phyloP scores from a whole-genome alignment of 2,888 invertebrate genomes.

The Patella pellucida region DNA sequence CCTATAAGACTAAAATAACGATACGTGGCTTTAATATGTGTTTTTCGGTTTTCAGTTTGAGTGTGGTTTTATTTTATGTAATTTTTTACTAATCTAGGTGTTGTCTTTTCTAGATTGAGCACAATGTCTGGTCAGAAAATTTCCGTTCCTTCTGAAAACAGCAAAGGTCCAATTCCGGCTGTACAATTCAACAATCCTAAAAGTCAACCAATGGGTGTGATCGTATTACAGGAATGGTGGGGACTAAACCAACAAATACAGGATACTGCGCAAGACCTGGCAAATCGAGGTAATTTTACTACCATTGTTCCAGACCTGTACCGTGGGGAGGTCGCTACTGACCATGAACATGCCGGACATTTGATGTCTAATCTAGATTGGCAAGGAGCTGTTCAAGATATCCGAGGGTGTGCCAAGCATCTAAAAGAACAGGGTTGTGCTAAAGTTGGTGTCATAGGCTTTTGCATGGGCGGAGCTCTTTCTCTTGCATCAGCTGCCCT shows the following conservation, averaged over 20 bases:
- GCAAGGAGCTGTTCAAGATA: constrained; percentile 55
- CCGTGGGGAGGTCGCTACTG: constrained; percentile 50
- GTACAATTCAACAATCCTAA: constrained; percentile 1
- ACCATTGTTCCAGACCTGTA: constrained; percentile 55
- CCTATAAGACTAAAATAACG: too few relatives aligned
- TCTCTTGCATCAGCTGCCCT: constrained; percentile 45
- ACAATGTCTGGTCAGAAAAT: background rate
- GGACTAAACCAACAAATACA: constrained; percentile 55
- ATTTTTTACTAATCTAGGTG: too few relatives aligned
- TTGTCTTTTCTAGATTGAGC: background rate
- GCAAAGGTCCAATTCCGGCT: background rate
- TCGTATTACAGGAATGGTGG: constrained; percentile 54
- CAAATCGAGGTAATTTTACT: constrained; percentile 42
- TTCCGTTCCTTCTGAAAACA: background rate
- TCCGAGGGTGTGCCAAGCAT: constrained; percentile 47
- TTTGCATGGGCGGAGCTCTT: constrained; percentile 65
- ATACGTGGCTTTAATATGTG: too few relatives aligned
- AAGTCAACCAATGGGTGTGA: background rate
- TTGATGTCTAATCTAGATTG: constrained; percentile 53
- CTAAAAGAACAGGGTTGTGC: constrained; percentile 44
- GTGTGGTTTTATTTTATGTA: too few relatives aligned
- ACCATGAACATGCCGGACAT: constrained; percentile 53
- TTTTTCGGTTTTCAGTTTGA: too few relatives aligned
- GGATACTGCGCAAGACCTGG: constrained; percentile 37
- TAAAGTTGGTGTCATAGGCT: constrained; percentile 58